Evolutionary conservation across 2,888 invertebrate genomes (phyloP).

Genomic region (Philereme transversata): DNA sequence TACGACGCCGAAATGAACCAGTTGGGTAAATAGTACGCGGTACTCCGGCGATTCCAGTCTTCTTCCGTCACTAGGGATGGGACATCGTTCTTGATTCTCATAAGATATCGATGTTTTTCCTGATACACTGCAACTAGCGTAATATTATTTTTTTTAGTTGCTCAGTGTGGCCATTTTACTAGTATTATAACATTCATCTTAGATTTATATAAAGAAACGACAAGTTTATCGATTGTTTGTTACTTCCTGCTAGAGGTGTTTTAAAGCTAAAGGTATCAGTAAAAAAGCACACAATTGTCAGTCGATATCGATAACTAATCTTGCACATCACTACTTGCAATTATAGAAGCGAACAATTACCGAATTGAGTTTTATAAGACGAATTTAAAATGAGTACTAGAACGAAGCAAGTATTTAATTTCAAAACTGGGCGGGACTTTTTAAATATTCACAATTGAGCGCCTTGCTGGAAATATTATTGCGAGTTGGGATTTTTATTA

Average conservation of each 20-base stretch:
- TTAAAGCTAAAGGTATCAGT: too few species aligned
- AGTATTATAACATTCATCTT: too few species aligned
- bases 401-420: constrained; percentile 35
- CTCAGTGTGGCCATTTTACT: too few species aligned
- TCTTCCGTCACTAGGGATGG: constrained; percentile 23
- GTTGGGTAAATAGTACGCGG: constrained; percentile 35
- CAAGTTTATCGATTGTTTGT: too few species aligned
- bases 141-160: too few species aligned
- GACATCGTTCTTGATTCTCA: neutral
- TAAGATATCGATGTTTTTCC: too few species aligned
- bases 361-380: constrained; percentile 45
- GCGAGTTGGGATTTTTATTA: constrained; percentile 7
- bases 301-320: constrained; percentile 5
- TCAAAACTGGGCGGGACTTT: constrained; percentile 27
- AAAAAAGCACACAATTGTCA: neutral
- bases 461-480: constrained; percentile 18
- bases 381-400: constrained; percentile 47
- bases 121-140: too few species aligned
- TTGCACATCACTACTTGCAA: constrained; percentile 35
- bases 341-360: constrained; percentile 52
- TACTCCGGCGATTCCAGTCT: constrained; percentile 28
- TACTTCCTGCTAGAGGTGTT: too few species aligned
- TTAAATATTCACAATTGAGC: constrained; percentile 27
- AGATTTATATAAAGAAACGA: too few species aligned
- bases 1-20: constrained; percentile 22